Conservation (phyloP, 2,797 vertebrate genomes). For the Hybognathus amarus region DNA sequence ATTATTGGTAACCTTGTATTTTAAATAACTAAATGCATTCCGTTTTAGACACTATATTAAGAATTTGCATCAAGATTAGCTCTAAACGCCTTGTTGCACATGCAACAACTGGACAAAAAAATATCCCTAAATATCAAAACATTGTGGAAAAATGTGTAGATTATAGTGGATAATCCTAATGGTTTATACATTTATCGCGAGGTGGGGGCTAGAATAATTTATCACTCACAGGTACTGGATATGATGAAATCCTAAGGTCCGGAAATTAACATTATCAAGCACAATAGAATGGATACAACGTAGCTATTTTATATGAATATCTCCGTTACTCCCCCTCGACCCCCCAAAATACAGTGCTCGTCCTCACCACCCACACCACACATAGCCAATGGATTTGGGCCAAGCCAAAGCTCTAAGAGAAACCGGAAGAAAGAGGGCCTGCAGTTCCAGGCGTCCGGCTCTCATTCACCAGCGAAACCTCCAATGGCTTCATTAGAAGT, state of each 20-base stretch:
- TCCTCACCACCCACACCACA: conserved; percentile 50
- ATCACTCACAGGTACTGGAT: not conserved
- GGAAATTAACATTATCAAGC: conserved; percentile 16
- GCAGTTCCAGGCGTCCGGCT: conserved; percentile 78
- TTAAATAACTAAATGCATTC: not conserved
- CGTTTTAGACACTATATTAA: not conserved
- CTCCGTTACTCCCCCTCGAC: not conserved
- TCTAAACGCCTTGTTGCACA: not conserved
- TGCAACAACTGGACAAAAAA: not conserved
- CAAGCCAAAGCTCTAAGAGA: conserved; percentile 66
- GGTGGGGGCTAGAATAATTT: not conserved
- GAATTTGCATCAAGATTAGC: not conserved
- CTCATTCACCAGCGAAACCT: conserved; percentile 82
- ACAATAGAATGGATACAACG: conserved; percentile 19
- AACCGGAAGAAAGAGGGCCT: conserved; percentile 71
- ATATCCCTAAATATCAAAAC: not conserved
- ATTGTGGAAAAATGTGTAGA: not conserved
- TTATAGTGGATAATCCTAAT: not conserved
- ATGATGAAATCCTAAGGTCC: conserved; percentile 1
- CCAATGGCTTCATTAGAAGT: conserved; percentile 95
- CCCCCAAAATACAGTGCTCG: conserved; percentile 48
- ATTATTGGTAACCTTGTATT: not conserved
- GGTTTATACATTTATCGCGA: not conserved
- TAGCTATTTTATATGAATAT: conserved; percentile 12
- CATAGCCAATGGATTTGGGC: conserved; percentile 60